Base-by-base conservation (phyloP, 2,113 vertebrate species). In the Crotalus viridis region DNA sequence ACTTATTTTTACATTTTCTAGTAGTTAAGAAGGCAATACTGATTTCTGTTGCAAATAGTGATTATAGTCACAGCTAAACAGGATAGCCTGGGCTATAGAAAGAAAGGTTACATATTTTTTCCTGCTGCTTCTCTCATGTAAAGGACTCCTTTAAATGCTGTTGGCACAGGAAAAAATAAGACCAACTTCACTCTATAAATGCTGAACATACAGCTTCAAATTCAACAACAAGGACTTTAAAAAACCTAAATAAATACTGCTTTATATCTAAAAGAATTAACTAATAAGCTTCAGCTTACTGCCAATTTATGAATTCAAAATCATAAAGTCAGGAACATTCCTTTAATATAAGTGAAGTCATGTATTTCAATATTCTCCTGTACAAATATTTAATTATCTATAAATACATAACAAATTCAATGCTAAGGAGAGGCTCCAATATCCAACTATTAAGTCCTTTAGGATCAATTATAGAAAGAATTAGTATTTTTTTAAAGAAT, bases 391-490 rank as follows among this genome's bases (percentile, higher is more conserved):
- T 88, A 88, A 64, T 17, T 92, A 17, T 33, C 64, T n/a, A 15
- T 13, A 48, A 22, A 61, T 22, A 90, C 15, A n/a, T 13, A 87
- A 54, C 22, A 21, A 86, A 59, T 57, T 56, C 54, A 4, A 55
- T 46, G 24, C n/a, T 4, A 85, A 19, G 12, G 39, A 86, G 92
- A 90, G 8, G 81, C 74, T 48, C 43, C 13, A 90, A 12, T 43
- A 24, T 87, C 56, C 48, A 90, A 28, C 48, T 64, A 57, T n/a
- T 93, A 85, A 93, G 81, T 48, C n/a, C 87, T 64, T 33, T 33
- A 87, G 56, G 56, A 90, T 90, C 22, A 86, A 90, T 54, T 90
- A 87, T 24, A 64, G 56, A 3, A 93, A 54, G n/a, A 90, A 87
- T 64, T 33, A 26, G 26, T 88, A 56, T 89, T 90, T 90, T 57